Conservation (phyloP, 35 echinoderm and acorn worm species). For the Diadema setosum region DNA sequence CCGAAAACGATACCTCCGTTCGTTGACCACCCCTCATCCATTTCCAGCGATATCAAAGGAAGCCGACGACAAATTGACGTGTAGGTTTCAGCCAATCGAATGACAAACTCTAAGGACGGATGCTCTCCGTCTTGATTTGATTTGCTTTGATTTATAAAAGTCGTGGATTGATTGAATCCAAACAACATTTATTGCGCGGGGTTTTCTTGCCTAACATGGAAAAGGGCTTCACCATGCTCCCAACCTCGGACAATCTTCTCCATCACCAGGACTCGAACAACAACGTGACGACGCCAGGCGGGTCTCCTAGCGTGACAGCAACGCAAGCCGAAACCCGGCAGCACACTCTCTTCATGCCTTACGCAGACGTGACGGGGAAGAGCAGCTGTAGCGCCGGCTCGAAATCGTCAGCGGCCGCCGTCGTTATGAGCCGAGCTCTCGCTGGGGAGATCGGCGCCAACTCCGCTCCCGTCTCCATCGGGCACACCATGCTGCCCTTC, state of each 20-base stretch:
- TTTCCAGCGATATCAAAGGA: neutral
- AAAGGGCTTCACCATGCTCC: neutral
- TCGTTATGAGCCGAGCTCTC: neutral
- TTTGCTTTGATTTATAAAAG: constrained; percentile 6
- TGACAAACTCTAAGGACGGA: neutral
- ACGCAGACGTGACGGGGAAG: neutral
- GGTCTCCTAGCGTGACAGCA: neutral
- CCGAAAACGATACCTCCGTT: neutral
- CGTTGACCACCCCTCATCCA: neutral
- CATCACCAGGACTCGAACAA: neutral
- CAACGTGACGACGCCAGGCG: neutral
- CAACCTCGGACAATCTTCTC: neutral
- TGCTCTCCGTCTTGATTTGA: neutral
- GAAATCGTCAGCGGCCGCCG: neutral
- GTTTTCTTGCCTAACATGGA: neutral
- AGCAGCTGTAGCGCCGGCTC: too few relatives aligned
- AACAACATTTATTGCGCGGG: neutral
- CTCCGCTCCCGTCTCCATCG: neutral
- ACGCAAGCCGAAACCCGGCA: neutral
- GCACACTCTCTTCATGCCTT: constrained; percentile 9
- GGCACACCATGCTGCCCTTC: neutral
- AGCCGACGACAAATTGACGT: neutral
- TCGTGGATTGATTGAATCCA: neutral
- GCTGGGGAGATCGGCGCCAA: neutral
- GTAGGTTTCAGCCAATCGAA: neutral